Evolutionary conservation across 2,797 vertebrate genomes (phyloP).

Genomic region (Echeneis naucrates): DNA sequence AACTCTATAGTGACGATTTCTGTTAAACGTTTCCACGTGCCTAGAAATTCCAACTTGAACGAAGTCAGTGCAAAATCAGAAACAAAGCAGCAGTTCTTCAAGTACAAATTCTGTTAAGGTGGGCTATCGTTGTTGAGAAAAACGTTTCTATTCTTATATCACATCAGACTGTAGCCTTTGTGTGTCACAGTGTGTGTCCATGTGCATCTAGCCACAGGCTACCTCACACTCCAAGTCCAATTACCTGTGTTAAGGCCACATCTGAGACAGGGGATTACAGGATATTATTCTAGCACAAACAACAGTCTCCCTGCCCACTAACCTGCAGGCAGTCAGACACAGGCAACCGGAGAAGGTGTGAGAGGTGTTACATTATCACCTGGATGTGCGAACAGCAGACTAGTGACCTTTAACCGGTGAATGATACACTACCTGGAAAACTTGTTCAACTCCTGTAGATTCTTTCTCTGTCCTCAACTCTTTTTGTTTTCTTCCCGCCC

Average conservation of each 20-base stretch:
- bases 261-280: constrained; percentile 78
- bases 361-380: constrained; percentile 90
- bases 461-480: constrained; percentile 52
- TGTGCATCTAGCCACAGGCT: constrained; percentile 72
- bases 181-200: constrained; percentile 45
- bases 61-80: constrained; percentile 19
- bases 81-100: constrained; percentile 13
- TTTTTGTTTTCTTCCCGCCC: constrained; percentile 31
- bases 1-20: neutral
- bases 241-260: constrained; percentile 82
- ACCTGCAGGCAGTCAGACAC: constrained; percentile 73
- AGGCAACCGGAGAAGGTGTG: constrained; percentile 72
- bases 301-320: constrained; percentile 80
- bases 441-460: constrained; percentile 53
- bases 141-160: constrained; percentile 45
- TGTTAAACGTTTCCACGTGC: neutral
- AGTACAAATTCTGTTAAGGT: constrained; percentile 20
- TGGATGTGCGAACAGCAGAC: constrained; percentile 84
- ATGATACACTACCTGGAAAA: constrained; percentile 74
- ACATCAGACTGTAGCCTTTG: constrained; percentile 39
- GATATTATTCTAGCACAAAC: constrained; percentile 84
- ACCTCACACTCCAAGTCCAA: constrained; percentile 79
- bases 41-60: constrained; percentile 12
- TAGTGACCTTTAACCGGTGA: constrained; percentile 81
- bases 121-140: constrained; percentile 23